These are phyloP conservation scores for Pseudomugil tenellus DNA, from an alignment of 2,797 vertebrate species.

Conservation along the genomic window DNA sequence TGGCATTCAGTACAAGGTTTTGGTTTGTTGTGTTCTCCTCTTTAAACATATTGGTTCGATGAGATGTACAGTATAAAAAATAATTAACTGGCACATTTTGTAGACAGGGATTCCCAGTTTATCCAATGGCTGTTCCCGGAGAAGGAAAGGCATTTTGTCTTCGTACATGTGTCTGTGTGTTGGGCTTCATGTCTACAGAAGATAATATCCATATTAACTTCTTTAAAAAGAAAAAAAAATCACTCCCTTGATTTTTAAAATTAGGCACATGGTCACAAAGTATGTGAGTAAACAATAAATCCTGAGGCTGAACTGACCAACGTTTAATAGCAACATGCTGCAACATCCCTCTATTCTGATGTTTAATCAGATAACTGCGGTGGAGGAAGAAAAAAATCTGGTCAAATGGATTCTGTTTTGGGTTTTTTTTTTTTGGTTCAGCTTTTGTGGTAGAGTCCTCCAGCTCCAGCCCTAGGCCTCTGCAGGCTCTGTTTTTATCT, in stretches of 20 bases:
- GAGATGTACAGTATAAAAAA: slow-evolving; percentile 62
- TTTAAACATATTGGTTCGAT: slow-evolving; percentile 52
- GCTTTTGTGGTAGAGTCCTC: slow-evolving; percentile 47
- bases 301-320: slow-evolving; percentile 71
- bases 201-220: slow-evolving; percentile 53
- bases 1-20: slow-evolving; percentile 70
- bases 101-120: slow-evolving; percentile 70
- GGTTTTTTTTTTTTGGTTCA: slow-evolving; percentile 66
- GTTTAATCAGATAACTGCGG: slow-evolving; percentile 49
- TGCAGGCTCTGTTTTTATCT: slow-evolving; percentile 82
- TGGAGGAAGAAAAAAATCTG: slow-evolving; percentile 37
- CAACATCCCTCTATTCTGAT: slow-evolving; percentile 62
- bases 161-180: slow-evolving; percentile 7
- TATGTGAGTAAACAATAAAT: slow-evolving; percentile 80
- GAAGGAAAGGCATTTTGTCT: slow-evolving; percentile 17
- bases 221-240: slow-evolving; percentile 54
- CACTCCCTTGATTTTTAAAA: slow-evolving; percentile 76
- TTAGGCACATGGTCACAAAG: slow-evolving; percentile 81
- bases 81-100: slow-evolving; percentile 82
- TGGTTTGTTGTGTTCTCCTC: slow-evolving; percentile 59
- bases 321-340: slow-evolving; percentile 65
- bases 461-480: slow-evolving; percentile 75
- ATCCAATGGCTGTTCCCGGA: slow-evolving; percentile 77
- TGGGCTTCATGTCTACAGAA: slow-evolving; percentile 36
- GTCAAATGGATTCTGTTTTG: slow-evolving; percentile 55